phyloP scores from a whole-genome alignment of 1,140 invertebrate genomes.

The Lepidostoma basale region DNA sequence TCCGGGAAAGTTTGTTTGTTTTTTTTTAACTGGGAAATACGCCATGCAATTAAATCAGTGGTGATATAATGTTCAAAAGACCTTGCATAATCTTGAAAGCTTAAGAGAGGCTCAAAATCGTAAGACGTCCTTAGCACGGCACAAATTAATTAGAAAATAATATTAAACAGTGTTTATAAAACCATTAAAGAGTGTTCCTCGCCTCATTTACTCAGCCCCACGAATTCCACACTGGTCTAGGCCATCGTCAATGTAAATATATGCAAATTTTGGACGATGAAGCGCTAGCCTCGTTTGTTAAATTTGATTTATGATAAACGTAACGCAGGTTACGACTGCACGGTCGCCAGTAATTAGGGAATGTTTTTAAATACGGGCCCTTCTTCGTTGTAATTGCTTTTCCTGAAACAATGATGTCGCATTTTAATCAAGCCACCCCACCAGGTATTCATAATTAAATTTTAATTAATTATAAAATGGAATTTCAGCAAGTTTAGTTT shows the following conservation, averaged over 20 bases:
- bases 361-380: background rate
- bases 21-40: background rate
- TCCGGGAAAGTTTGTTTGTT: no score
- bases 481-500: no score
- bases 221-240: background rate
- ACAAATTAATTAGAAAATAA: background rate
- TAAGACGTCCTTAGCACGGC: background rate
- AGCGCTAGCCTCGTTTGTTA: conserved; percentile 12
- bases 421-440: background rate
- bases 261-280: conserved; percentile 6
- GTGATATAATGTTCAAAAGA: background rate
- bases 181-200: no score
- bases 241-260: background rate
- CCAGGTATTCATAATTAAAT: background rate
- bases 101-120: background rate
- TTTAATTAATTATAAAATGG: conserved; percentile 8
- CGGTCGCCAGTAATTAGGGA: conserved; percentile 8
- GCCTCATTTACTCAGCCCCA: background rate
- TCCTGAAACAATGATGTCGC: conserved; percentile 3
- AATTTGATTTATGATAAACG: conserved; percentile 17
- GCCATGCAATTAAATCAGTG: background rate
- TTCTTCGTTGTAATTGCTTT: conserved; percentile 6
- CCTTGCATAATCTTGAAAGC: background rate
- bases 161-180: no score
- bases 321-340: conserved; percentile 1